Conservation (phyloP, 2,797 vertebrate species). For the Psittacula derbiana region DNA sequence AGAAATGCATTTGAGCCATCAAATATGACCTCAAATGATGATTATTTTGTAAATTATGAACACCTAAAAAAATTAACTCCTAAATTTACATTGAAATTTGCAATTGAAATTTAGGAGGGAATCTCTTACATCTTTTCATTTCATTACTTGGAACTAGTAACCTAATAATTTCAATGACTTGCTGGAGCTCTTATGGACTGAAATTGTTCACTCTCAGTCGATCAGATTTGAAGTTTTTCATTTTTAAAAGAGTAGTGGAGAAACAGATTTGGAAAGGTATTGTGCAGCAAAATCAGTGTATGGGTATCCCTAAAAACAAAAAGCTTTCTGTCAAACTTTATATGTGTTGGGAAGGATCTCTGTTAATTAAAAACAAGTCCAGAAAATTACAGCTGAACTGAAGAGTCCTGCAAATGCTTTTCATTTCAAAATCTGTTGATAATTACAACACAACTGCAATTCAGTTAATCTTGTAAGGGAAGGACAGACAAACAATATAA, state of each 20-base stretch:
- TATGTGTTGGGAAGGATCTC: not conserved
- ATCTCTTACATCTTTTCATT: not conserved
- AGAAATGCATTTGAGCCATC: not conserved
- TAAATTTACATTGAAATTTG: not conserved
- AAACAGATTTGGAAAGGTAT: constrained; percentile 17
- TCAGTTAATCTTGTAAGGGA: not conserved
- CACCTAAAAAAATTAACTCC: not conserved
- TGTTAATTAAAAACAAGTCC: constrained; percentile 57
- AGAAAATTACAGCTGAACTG: constrained; percentile 34
- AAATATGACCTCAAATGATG: not conserved
- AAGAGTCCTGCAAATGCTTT: constrained; percentile 1
- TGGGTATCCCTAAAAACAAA: constrained; percentile 21
- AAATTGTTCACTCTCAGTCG: not conserved
- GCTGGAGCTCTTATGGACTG: not conserved
- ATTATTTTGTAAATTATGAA: not conserved
- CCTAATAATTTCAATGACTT: not conserved
- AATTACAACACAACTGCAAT: not conserved
- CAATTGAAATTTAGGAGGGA: not conserved
- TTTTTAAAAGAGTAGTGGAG: not conserved
- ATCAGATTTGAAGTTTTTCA: not conserved
- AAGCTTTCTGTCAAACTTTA: constrained; percentile 27
- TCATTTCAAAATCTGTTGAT: constrained; percentile 22
- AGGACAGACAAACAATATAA: not conserved
- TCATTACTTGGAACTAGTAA: not conserved
- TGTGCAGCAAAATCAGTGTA: not conserved